Base-by-base conservation (phyloP, 53 echinoderm and acorn worm genomes). In the Holothuria leucospilota region DNA sequence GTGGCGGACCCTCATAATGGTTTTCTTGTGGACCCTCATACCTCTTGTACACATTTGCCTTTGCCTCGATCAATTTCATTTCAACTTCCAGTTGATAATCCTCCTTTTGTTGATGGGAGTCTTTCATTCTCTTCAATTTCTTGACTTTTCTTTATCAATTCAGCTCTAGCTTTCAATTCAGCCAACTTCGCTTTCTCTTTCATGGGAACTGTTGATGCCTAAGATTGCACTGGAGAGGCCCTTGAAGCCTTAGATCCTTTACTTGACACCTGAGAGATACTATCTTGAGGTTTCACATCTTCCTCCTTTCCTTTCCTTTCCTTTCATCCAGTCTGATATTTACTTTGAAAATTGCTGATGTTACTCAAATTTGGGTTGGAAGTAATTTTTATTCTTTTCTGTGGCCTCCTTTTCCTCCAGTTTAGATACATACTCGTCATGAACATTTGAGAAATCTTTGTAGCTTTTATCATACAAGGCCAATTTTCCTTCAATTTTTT, bases 211-310 rank as follows among this genome's bases (percentile, higher is more conserved):
- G 59, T 8, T 18, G 79, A 78, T n/a, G 79, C 79, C 67, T 28
- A 5, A 7, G 67, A 66, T 7, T 66, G 26, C 15, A 78, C 59
- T 25, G 79, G 53, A 20, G 52, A 53, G 12, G 29, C 6, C 52
- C 8, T 14, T 6, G 78, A 77, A 20, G 59, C 59, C 29, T 53
- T 8, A 0, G 79, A 78, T 18, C 27, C 53, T 20, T 27, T 52
- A 59, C 73, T 73, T 13, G 73, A 46, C 20, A 73, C 73, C 46
- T 73, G 73, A 14, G 73, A 73, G 38, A 73, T 73, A 21, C 73
- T 73, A 39, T 73, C 73, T 73, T 73, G 12, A 30, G 73, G 73
- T 39, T 39, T 73, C 8, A 40, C 15, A 73, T 73, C 79, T 52
- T 77, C n/a, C n/a, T n/a, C n/a, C n/a, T n/a, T n/a, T n/a, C n/a